phyloP scores from a whole-genome alignment of 1,140 invertebrate species.

The Heliconius eleuchia region DNA sequence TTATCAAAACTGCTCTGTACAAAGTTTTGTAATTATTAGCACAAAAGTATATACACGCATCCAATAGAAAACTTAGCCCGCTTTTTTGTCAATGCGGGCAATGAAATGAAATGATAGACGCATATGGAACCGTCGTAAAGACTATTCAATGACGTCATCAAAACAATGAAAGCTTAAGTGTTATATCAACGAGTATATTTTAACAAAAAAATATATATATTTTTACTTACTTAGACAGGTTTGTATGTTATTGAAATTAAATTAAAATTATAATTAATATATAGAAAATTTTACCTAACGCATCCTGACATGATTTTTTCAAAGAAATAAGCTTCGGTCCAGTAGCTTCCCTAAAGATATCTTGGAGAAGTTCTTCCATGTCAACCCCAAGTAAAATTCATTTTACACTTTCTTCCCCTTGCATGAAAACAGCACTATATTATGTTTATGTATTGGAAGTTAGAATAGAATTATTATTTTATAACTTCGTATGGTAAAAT shows the following conservation, averaged over 20 bases:
- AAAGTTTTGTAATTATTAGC: no score
- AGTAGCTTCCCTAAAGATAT: slow-evolving; percentile 89
- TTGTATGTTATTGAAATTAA: not conserved
- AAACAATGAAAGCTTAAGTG: not conserved
- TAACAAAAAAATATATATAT: no score
- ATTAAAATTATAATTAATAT: not conserved
- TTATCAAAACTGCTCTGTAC: no score
- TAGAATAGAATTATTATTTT: not conserved
- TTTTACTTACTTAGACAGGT: not conserved
- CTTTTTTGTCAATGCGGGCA: no score
- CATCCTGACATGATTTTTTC: slow-evolving; percentile 89
- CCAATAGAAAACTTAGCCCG: no score
- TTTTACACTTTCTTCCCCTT: slow-evolving; percentile 19
- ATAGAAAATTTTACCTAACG: slow-evolving; percentile 84
- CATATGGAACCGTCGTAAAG: not conserved
- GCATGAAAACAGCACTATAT: not conserved
- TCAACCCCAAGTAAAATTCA: slow-evolving; percentile 43
- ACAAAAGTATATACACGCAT: no score
- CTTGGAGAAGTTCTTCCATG: slow-evolving; percentile 92
- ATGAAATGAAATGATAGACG: not conserved
- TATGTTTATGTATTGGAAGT: not conserved
- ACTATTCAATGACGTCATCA: not conserved
- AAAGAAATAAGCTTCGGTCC: slow-evolving; percentile 87
- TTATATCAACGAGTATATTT: no score
- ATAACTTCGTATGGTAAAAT: slow-evolving; percentile 36